Percentiles rank a stretch among this genome's conserved stretches.
Conservation (phyloP, 2,888 invertebrate species). For the Rhagonycha lutea region DNA sequence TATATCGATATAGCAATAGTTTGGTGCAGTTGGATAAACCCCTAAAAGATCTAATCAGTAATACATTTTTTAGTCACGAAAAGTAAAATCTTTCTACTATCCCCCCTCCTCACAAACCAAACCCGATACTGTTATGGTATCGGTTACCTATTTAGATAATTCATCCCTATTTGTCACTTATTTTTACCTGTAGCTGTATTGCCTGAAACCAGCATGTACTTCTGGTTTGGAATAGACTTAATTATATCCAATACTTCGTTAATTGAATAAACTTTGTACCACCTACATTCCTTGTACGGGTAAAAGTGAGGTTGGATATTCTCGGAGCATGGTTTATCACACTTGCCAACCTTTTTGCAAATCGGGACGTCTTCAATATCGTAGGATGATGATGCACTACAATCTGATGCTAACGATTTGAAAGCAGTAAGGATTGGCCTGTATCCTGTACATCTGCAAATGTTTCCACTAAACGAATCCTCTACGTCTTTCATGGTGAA, state of each 20-base stretch:
- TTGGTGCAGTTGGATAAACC: constrained; percentile 41
- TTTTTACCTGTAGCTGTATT: neutral
- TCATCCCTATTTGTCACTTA: constrained; percentile 46
- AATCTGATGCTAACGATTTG: constrained; percentile 59
- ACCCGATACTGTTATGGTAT: too few species aligned
- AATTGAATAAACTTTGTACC: neutral
- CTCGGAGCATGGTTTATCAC: neutral
- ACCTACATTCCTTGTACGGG: neutral
- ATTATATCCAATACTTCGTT: neutral
- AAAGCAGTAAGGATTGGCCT: constrained; percentile 67
- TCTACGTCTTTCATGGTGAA: constrained; percentile 59
- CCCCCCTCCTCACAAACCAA: too few species aligned
- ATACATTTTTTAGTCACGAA: constrained; percentile 31
- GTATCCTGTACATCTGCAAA: constrained; percentile 74
- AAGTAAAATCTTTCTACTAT: too few species aligned
- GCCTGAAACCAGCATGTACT: neutral
- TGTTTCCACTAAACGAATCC: constrained; percentile 57
- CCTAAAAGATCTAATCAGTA: constrained; percentile 50
- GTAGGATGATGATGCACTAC: neutral
- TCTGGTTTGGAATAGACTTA: neutral
- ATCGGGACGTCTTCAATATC: neutral
- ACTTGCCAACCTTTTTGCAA: neutral
- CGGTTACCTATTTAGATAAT: too few species aligned
- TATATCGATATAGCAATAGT: constrained; percentile 67
- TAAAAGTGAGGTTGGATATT: neutral